Evolutionary conservation across 2,888 invertebrate species (phyloP).

Genomic region (Steromphala cineraria): DNA sequence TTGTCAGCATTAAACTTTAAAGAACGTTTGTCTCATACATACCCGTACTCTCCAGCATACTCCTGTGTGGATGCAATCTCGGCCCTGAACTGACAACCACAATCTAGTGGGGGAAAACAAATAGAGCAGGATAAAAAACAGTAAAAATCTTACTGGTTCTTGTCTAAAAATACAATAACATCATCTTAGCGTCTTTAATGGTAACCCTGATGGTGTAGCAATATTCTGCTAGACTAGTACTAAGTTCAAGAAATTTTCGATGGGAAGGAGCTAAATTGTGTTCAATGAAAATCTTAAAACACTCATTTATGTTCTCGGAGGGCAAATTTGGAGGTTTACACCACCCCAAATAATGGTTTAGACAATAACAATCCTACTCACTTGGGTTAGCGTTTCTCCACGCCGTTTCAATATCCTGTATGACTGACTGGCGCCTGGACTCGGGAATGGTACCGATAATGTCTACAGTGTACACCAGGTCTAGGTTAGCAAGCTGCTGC

Average conservation of each 20-base stretch:
- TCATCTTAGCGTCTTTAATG: no score
- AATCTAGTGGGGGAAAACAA: background rate
- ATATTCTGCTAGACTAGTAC: background rate
- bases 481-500: background rate
- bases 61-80: background rate
- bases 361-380: background rate
- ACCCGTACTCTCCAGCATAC: constrained; percentile 33
- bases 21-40: background rate
- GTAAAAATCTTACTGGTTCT: no score
- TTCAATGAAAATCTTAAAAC: no score
- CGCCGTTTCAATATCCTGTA: background rate
- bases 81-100: constrained; percentile 17
- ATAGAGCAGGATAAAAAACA: no score
- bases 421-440: background rate
- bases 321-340: no score
- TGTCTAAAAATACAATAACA: no score
- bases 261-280: no score
- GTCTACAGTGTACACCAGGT: constrained; percentile 7
- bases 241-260: no score
- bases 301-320: no score
- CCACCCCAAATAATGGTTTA: no score
- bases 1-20: background rate
- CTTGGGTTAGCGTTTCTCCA: constrained; percentile 18
- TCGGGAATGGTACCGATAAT: constrained; percentile 21
- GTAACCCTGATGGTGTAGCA: no score